Percentiles rank a stretch among this genome's conserved stretches.
phyloP scores from a whole-genome alignment of 2,888 invertebrate genomes.

The Polyommatus icarus region DNA sequence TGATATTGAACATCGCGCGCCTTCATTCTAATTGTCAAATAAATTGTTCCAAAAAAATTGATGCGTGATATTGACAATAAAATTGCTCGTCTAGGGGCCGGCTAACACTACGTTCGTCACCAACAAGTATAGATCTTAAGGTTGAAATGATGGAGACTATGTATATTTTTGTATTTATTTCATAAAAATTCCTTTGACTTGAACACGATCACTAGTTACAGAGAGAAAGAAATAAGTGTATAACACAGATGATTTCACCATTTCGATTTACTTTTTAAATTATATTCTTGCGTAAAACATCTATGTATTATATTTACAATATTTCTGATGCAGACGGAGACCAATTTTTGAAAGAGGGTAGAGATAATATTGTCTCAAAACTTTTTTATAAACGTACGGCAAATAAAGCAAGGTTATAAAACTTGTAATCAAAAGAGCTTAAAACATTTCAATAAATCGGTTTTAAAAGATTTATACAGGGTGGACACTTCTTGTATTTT shows the following conservation, averaged over 20 bases:
- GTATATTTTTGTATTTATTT: slow-evolving; percentile 61
- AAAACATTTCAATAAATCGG: no score
- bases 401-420: neutral
- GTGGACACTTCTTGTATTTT: no score
- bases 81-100: no score
- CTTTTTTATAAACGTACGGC: neutral
- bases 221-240: slow-evolving; percentile 66
- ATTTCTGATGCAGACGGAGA: slow-evolving; percentile 13
- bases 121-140: neutral
- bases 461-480: no score
- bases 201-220: slow-evolving; percentile 81
- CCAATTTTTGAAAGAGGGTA: neutral
- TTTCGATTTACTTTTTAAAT: slow-evolving; percentile 66
- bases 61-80: no score
- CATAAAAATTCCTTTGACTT: slow-evolving; percentile 80
- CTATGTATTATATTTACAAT: slow-evolving; percentile 44
- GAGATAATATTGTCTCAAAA: neutral
- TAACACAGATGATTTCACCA: slow-evolving; percentile 74
- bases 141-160: slow-evolving; percentile 32
- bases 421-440: no score
- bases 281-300: slow-evolving; percentile 52
- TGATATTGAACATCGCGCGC: no score
- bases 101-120: no score
- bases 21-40: no score
- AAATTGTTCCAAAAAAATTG: no score